phyloP scores from a whole-genome alignment of 2,113 vertebrate genomes.

The Opisthocomus hoazin region DNA sequence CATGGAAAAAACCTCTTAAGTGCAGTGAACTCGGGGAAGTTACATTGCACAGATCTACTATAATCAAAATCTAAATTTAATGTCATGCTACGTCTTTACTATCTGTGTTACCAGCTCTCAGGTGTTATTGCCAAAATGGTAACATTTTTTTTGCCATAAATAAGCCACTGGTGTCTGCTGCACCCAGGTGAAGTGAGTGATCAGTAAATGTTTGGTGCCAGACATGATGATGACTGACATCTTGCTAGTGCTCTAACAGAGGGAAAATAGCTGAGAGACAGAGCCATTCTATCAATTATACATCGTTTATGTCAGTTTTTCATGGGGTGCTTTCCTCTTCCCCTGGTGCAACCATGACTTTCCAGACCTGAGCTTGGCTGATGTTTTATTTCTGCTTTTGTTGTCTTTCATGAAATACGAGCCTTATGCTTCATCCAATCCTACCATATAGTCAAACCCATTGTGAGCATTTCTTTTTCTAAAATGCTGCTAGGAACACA shows the following conservation, averaged over 20 bases:
- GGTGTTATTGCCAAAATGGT: background rate
- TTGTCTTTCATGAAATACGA: background rate
- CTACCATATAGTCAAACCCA: background rate
- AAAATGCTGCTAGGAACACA: background rate
- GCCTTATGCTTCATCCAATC: background rate
- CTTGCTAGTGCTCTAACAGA: background rate
- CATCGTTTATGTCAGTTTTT: background rate
- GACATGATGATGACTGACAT: background rate
- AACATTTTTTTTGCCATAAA: background rate
- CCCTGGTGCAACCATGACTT: background rate
- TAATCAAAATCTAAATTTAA: constrained; percentile 2
- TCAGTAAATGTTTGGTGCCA: background rate
- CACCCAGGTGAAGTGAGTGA: background rate
- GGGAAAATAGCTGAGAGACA: background rate
- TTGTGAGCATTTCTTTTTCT: background rate
- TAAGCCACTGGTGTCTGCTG: background rate
- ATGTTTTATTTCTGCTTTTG: background rate
- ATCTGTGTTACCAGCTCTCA: background rate
- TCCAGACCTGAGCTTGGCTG: background rate
- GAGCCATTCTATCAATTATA: background rate
- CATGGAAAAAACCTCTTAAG: background rate
- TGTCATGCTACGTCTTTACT: background rate
- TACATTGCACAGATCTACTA: background rate
- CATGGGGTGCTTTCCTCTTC: background rate
- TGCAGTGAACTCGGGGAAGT: constrained; percentile 42